Evolutionary conservation across 2,113 vertebrate genomes (phyloP).

Genomic region (Clarias magur): DNA sequence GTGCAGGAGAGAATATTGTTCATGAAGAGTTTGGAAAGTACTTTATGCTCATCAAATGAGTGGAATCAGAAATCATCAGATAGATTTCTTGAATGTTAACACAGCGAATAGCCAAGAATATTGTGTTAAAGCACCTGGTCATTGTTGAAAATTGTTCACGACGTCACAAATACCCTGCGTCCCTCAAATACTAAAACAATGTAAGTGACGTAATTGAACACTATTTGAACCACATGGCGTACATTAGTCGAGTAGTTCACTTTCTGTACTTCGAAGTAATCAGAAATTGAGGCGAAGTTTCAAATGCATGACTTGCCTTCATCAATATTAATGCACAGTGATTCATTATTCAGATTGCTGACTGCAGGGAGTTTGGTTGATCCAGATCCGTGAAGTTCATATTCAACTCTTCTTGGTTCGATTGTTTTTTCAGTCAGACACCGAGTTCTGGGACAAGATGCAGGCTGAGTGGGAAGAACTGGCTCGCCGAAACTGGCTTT

Average conservation of each 20-base stretch:
- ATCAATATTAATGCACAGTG: slow-evolving; percentile 50
- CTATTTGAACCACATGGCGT: background rate
- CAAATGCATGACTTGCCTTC: slow-evolving; percentile 25
- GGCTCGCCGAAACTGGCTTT: slow-evolving; percentile 94
- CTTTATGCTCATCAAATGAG: background rate
- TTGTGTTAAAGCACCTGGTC: background rate
- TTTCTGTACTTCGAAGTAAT: background rate
- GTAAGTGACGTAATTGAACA: background rate
- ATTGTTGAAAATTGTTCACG: background rate
- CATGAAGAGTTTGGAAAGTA: background rate
- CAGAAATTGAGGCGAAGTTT: background rate
- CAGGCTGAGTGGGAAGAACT: slow-evolving; percentile 99
- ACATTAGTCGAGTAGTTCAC: background rate
- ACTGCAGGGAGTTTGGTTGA: slow-evolving; percentile 35
- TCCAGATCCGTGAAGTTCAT: slow-evolving; percentile 35
- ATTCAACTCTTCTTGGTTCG: background rate
- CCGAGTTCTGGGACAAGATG: slow-evolving; percentile 99
- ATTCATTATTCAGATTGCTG: slow-evolving; percentile 55
- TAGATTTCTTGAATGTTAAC: background rate
- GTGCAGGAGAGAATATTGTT: background rate
- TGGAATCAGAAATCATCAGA: background rate
- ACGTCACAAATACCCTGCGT: background rate
- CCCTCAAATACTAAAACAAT: background rate
- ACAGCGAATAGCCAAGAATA: background rate
- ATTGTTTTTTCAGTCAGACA: slow-evolving; percentile 83